phyloP scores from a whole-genome alignment of 64 coral and sea anemone genomes.

The Pocillopora damicornis region DNA sequence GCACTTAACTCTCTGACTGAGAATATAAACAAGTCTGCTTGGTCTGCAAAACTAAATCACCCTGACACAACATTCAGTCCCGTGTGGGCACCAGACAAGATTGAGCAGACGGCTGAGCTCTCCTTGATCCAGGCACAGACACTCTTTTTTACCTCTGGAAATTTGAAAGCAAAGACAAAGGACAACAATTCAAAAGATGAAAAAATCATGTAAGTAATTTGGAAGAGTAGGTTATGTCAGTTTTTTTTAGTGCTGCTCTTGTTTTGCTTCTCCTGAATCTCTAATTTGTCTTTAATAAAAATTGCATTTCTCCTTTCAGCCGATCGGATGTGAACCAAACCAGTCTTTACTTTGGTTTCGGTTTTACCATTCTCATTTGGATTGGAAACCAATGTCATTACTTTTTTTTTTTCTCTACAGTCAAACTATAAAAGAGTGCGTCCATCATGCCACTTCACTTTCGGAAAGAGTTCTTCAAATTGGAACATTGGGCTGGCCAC shows the following conservation, averaged over 20 bases:
- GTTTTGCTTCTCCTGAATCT: neutral
- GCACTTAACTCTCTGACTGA: slow-evolving; percentile 85
- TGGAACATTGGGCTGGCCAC: slow-evolving; percentile 76
- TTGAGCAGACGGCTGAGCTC: slow-evolving; percentile 74
- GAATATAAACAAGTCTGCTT: slow-evolving; percentile 67
- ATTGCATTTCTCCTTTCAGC: neutral
- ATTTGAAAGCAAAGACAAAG: slow-evolving; percentile 32
- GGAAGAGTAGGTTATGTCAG: neutral
- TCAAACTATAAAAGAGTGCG: slow-evolving; percentile 79
- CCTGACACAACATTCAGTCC: slow-evolving; percentile 72
- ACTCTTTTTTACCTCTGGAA: slow-evolving; percentile 56
- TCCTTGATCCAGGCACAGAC: slow-evolving; percentile 82
- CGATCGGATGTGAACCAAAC: neutral
- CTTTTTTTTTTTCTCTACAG: slow-evolving; percentile 25
- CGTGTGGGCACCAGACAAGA: slow-evolving; percentile 59
- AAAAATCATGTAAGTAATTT: slow-evolving; percentile 68
- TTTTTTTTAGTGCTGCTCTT: neutral
- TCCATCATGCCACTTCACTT: slow-evolving; percentile 58
- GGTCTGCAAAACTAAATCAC: slow-evolving; percentile 43
- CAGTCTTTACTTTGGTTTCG: no score
- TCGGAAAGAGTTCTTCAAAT: slow-evolving; percentile 66
- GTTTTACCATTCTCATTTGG: no score
- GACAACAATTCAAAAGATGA: slow-evolving; percentile 59
- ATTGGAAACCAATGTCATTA: neutral
- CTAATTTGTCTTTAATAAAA: no score